Evolutionary conservation across 2,888 invertebrate genomes (phyloP).

Genomic region (Aleiodes leptofemur): DNA sequence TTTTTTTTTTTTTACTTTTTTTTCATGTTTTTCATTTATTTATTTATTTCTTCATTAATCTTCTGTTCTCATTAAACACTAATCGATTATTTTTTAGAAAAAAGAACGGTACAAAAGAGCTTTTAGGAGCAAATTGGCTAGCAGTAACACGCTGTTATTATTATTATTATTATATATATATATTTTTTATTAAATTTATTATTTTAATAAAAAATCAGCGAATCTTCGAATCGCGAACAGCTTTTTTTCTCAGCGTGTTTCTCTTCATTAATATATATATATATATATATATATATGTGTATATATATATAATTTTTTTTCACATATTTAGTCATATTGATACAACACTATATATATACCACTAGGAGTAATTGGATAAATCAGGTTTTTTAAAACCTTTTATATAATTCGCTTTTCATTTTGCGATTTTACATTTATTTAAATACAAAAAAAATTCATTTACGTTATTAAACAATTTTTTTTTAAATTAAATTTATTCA

Average conservation of each 20-base stretch:
- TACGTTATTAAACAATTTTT: constrained; percentile 27
- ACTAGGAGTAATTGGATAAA: constrained; percentile 66
- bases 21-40: constrained; percentile 25
- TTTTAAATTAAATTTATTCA: background rate
- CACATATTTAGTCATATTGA: constrained; percentile 59
- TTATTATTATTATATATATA: background rate
- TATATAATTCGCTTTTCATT: background rate
- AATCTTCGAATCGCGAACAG: background rate
- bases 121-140: constrained; percentile 71
- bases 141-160: constrained; percentile 48
- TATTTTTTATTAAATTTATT: background rate
- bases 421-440: constrained; percentile 14
- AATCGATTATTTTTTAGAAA: constrained; percentile 68
- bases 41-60: constrained; percentile 49
- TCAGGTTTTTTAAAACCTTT: constrained; percentile 52
- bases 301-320: constrained; percentile 34
- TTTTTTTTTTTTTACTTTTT: constrained; percentile 33
- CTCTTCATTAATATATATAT: constrained; percentile 27
- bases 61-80: constrained; percentile 59
- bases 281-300: constrained; percentile 34
- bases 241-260: constrained; percentile 36
- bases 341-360: constrained; percentile 58
- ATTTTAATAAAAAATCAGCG: constrained; percentile 16
- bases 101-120: constrained; percentile 71
- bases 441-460: constrained; percentile 20